phyloP scores from a whole-genome alignment of 2,888 invertebrate species.

The Andrena haemorrhoa region DNA sequence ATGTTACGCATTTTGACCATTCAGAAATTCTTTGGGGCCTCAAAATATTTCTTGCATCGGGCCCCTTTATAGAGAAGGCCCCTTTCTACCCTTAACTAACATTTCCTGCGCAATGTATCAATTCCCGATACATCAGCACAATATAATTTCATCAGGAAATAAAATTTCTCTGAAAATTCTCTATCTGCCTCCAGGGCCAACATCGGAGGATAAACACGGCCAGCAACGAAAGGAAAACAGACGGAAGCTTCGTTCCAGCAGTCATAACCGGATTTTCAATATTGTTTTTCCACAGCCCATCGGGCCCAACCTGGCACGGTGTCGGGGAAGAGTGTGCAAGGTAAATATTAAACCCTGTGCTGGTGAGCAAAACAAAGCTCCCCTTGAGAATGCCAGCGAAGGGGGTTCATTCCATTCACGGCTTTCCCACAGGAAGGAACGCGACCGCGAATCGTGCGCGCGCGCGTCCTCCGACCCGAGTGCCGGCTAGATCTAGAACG shows the following conservation, averaged over 20 bases:
- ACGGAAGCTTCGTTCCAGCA: not conserved
- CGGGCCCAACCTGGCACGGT: not conserved
- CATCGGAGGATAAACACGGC: not conserved
- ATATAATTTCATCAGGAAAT: not conserved
- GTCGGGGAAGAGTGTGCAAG: not conserved
- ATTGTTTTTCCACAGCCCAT: conserved; percentile 10
- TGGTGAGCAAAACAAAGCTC: conserved; percentile 41
- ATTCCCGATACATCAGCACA: too few species aligned
- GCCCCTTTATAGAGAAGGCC: too few species aligned
- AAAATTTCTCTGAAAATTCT: not conserved
- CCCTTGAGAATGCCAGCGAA: conserved; percentile 43
- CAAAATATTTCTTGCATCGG: too few species aligned
- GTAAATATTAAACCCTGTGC: conserved; percentile 36
- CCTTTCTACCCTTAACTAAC: too few species aligned
- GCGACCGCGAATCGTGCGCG: not conserved
- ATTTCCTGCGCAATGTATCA: too few species aligned
- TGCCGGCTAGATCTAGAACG: conserved; percentile 29
- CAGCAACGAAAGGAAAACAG: not conserved
- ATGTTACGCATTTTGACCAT: too few species aligned
- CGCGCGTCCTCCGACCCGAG: not conserved
- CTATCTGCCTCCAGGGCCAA: not conserved
- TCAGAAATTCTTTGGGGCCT: too few species aligned
- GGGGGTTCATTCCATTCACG: conserved; percentile 56
- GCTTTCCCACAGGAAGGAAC: conserved; percentile 66
- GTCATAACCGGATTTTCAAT: conserved; percentile 9